Conservation (phyloP, 2,113 vertebrate genomes). For the Brevimyrus niger region DNA sequence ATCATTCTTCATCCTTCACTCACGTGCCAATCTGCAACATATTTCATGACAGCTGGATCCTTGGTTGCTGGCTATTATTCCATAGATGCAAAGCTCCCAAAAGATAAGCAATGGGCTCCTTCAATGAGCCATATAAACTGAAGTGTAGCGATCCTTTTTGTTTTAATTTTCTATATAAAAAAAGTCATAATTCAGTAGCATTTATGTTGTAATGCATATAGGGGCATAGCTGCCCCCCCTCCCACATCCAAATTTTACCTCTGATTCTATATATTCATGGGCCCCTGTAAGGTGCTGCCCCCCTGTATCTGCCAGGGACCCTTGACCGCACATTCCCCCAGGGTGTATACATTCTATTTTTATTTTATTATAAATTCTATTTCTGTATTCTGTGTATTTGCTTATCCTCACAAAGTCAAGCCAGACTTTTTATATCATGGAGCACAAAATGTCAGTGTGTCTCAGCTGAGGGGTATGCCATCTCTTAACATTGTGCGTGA, state of each 20-base stretch:
- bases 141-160: neutral
- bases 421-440: neutral
- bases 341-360: neutral
- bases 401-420: neutral
- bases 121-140: neutral
- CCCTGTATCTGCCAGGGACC: neutral
- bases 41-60: neutral
- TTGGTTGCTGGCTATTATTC: neutral
- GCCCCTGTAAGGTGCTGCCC: neutral
- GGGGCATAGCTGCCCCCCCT: neutral
- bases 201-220: neutral
- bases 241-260: neutral
- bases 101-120: neutral
- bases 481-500: constrained; percentile 38
- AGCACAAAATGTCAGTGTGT: neutral
- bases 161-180: neutral
- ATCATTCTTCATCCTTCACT: neutral
- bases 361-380: neutral
- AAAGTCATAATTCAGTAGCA: neutral
- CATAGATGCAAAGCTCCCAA: neutral
- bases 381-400: neutral
- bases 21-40: neutral
- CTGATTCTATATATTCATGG: neutral
- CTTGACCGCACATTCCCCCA: neutral
- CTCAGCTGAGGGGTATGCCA: neutral